These are phyloP conservation scores for Plagiodera versicolora DNA, from an alignment of 2,888 invertebrate species.

Conservation along the genomic window DNA sequence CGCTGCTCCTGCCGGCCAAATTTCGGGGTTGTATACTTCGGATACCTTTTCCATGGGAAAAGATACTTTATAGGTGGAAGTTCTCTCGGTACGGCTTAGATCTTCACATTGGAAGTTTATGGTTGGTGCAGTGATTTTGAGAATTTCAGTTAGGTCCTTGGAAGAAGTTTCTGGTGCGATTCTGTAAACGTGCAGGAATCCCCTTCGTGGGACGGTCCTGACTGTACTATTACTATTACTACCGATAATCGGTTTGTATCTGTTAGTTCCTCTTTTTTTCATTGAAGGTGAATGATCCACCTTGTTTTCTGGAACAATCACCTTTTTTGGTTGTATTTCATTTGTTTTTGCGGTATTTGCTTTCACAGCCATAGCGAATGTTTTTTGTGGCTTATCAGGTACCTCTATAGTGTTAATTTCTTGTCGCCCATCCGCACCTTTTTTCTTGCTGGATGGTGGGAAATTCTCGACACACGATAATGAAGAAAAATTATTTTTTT, in stretches of 20 bases:
- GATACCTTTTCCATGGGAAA: too few species aligned
- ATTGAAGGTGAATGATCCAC: background rate
- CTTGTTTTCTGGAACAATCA: background rate
- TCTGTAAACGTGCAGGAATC: background rate
- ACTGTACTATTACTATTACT: conserved; percentile 1
- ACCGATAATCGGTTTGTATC: background rate
- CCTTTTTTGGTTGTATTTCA: background rate
- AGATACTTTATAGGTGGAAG: background rate
- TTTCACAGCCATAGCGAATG: background rate
- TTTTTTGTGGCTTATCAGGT: background rate
- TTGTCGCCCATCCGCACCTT: background rate
- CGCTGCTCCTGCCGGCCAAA: background rate
- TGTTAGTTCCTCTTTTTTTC: background rate
- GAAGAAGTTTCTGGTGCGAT: background rate
- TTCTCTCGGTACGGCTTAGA: too few species aligned
- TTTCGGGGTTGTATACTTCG: conserved; percentile 2
- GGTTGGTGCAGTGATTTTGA: too few species aligned
- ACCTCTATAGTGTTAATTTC: background rate
- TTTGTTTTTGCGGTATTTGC: conserved; percentile 3
- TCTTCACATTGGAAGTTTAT: background rate
- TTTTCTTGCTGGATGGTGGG: background rate
- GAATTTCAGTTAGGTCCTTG: conserved; percentile 7
- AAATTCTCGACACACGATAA: background rate
- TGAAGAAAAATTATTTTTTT: conserved; percentile 1
- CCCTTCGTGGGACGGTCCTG: conserved; percentile 1